A percentile compares a stretch with the other conserved stretches of the same genome.
These are phyloP conservation scores for Nannobrachium achirus DNA, from an alignment of 2,113 vertebrate species.

Conservation along the genomic window DNA sequence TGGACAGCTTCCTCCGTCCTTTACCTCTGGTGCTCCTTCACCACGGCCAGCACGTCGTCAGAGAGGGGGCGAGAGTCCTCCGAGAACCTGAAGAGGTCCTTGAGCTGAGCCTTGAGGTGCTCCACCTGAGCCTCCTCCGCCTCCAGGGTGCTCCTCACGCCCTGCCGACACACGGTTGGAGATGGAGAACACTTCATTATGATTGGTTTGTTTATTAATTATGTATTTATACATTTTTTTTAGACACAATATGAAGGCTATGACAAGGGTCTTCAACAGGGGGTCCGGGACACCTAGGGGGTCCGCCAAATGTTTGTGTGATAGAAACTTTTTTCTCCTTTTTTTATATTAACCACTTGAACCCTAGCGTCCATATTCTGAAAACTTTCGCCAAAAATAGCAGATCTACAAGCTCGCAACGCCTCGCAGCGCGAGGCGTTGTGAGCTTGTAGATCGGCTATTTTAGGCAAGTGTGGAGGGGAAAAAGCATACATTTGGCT, in stretches of 20 bases:
- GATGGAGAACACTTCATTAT: neutral
- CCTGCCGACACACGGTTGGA: slow-evolving; percentile 77
- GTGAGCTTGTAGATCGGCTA: too few species aligned
- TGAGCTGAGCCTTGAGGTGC: slow-evolving; percentile 85
- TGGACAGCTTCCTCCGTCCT: neutral
- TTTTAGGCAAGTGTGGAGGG: neutral
- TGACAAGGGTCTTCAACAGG: neutral
- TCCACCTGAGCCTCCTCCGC: slow-evolving; percentile 84
- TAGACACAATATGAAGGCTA: too few species aligned
- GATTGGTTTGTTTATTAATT: too few species aligned
- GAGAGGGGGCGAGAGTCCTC: slow-evolving; percentile 80
- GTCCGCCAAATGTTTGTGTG: too few species aligned
- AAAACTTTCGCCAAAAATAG: too few species aligned
- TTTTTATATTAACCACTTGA: too few species aligned
- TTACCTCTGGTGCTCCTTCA: slow-evolving; percentile 90
- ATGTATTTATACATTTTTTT: neutral
- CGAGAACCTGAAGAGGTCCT: slow-evolving; percentile 84
- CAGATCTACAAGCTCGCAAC: too few species aligned
- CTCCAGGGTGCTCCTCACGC: slow-evolving; percentile 74
- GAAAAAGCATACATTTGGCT: too few species aligned
- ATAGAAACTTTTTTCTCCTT: too few species aligned
- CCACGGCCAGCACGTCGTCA: slow-evolving; percentile 83
- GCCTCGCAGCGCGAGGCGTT: too few species aligned
- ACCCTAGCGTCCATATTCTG: too few species aligned
- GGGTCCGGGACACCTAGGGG: neutral